Conservation (phyloP, 2,888 invertebrate genomes). For the Merodon equestris region DNA sequence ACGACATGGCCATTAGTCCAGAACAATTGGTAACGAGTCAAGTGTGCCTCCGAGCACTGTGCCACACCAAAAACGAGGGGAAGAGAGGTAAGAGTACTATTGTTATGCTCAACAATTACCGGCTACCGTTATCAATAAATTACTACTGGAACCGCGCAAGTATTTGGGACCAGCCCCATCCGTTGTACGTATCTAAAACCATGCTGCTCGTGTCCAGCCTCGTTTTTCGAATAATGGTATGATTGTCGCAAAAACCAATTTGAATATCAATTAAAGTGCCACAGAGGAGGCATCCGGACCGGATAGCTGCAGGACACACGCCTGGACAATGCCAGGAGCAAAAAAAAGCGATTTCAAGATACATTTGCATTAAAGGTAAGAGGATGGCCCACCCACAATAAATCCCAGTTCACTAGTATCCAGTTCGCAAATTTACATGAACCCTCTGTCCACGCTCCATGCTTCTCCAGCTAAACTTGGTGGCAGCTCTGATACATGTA, state of each 20-base stretch:
- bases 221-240: slow-evolving; percentile 29
- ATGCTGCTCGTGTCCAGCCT: no score
- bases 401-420: slow-evolving; percentile 23
- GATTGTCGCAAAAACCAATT: slow-evolving; percentile 60
- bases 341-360: slow-evolving; percentile 37
- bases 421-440: slow-evolving; percentile 48
- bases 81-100: slow-evolving; percentile 12
- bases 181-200: no score
- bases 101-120: slow-evolving; percentile 36
- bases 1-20: slow-evolving; percentile 52
- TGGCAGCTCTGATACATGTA: slow-evolving; percentile 3
- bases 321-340: background rate
- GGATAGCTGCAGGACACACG: background rate
- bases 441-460: slow-evolving; percentile 21
- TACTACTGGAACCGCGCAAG: slow-evolving; percentile 59
- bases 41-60: slow-evolving; percentile 14
- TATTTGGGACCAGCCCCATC: slow-evolving; percentile 15
- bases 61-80: background rate
- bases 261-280: slow-evolving; percentile 63
- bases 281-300: slow-evolving; percentile 13
- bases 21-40: slow-evolving; percentile 61
- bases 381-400: slow-evolving; percentile 53
- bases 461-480: no score
- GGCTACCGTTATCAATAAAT: slow-evolving; percentile 64
- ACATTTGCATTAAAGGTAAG: slow-evolving; percentile 61